Evolutionary conservation across 2,888 invertebrate species (phyloP).

Genomic region (Epinotia ramella): DNA sequence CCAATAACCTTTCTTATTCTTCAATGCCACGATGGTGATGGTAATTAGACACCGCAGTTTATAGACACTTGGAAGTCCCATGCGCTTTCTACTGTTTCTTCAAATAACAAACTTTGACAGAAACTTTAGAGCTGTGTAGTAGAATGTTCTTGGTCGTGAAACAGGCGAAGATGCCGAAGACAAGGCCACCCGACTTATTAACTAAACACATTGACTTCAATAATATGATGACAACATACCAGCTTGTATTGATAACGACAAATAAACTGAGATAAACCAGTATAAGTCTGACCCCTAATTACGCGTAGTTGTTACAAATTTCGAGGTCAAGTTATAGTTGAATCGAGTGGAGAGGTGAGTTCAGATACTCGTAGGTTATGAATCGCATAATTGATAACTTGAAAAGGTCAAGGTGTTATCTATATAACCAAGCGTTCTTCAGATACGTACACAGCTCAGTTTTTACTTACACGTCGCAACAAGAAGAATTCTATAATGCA

Average conservation of each 20-base stretch:
- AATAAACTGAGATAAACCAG: neutral
- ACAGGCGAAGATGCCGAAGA: neutral
- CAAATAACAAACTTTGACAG: neutral
- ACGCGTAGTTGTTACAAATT: neutral
- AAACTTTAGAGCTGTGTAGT: neutral
- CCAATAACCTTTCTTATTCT: neutral
- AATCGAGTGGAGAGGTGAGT: neutral
- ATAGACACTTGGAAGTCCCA: neutral
- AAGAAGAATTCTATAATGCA: conserved; percentile 5
- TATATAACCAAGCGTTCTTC: neutral
- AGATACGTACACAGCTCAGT: conserved; percentile 11
- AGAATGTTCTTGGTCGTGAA: neutral
- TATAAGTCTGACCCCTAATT: neutral
- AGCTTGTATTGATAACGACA: neutral
- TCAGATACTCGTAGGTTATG: neutral
- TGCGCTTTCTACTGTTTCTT: neutral
- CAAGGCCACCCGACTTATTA: neutral
- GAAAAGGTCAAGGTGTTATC: conserved; percentile 18
- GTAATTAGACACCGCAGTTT: no score
- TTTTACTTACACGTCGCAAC: conserved; percentile 1
- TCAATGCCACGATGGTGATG: neutral
- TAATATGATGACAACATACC: neutral
- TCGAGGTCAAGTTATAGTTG: no score
- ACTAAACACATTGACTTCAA: neutral
- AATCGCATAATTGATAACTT: neutral